phyloP scores from a whole-genome alignment of 2,113 vertebrate species.

The Tichodroma muraria region DNA sequence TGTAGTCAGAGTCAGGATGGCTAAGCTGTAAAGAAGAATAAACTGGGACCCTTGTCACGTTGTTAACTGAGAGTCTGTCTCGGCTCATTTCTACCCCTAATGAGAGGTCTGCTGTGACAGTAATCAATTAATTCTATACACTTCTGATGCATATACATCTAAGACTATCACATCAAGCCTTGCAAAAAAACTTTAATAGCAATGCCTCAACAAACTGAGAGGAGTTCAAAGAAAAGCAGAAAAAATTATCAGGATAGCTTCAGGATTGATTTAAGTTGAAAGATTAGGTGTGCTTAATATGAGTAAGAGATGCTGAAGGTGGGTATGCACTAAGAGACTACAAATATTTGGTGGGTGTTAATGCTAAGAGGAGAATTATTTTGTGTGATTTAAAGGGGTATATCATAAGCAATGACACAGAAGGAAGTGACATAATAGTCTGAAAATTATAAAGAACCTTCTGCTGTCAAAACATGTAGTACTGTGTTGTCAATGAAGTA shows the following conservation, averaged over 20 bases:
- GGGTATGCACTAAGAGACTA: neutral
- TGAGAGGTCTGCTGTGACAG: too few relatives aligned
- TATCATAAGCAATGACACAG: neutral
- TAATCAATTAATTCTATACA: neutral
- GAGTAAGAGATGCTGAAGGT: neutral
- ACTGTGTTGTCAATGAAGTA: neutral
- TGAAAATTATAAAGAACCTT: neutral
- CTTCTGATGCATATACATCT: neutral
- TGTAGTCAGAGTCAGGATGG: too few relatives aligned
- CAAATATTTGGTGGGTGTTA: constrained; percentile 22
- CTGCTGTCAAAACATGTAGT: neutral
- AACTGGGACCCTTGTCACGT: too few relatives aligned
- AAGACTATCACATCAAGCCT: neutral
- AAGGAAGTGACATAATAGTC: constrained; percentile 3
- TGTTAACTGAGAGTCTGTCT: too few relatives aligned
- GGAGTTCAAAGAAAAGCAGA: neutral
- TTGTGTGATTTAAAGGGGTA: neutral
- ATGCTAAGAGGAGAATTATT: neutral
- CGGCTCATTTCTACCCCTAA: too few relatives aligned
- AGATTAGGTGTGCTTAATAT: neutral
- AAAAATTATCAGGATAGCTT: neutral
- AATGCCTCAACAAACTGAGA: neutral
- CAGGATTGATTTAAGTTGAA: neutral
- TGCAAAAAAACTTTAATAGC: neutral
- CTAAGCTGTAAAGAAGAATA: too few relatives aligned